Evolutionary conservation across 2,888 invertebrate species (phyloP), one percentile per base, ranked within the genome.

Genomic region (Buathra laborator): DNA sequence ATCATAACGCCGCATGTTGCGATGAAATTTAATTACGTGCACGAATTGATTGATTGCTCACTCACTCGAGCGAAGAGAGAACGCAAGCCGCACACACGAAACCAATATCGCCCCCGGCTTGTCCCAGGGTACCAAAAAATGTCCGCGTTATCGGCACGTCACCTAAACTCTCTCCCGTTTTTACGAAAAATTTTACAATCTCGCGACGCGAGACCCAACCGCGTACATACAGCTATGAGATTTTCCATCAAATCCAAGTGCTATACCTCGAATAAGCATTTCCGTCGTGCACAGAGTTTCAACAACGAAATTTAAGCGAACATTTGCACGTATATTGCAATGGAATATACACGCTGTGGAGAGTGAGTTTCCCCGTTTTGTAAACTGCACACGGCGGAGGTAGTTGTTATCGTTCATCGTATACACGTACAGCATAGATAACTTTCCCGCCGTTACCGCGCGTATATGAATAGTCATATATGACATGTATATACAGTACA

Each of bases 11-110:
- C 43, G 66, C 66, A 19, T 43, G 43, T 53, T 71, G 32, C 19
- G 37, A 53, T 53, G 53, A 71, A 71, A 71, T 71, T 71, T 37
- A 53, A 71, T 71, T 71, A 71, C 37, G 16, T 16, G 12, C 46
- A 32, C 19, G 53, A 71, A 71, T 71, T 19, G 71, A 71, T 71
- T 32, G 53, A 56, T 71, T 37, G 71, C n/a, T 66, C 66, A 43
- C 66, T 43, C 64, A 64, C 37, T 37, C 10, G 16, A 16, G 16
- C 9, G 3, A 12, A 66, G 66, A 16, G 43, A 6, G 43, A 16
- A 29, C 24, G 6, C 32, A 14, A 32, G 29, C 24, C 32, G 6
- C 16, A 66, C n/a, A 37, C 64, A 37, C 14, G 6, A 51, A 32
- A 37, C 37, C 24, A 37, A 32, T 64, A 32, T 37, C 64, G 43